Conservation (phyloP, 2,797 vertebrate genomes). For the Poeciliopsis turneri region DNA sequence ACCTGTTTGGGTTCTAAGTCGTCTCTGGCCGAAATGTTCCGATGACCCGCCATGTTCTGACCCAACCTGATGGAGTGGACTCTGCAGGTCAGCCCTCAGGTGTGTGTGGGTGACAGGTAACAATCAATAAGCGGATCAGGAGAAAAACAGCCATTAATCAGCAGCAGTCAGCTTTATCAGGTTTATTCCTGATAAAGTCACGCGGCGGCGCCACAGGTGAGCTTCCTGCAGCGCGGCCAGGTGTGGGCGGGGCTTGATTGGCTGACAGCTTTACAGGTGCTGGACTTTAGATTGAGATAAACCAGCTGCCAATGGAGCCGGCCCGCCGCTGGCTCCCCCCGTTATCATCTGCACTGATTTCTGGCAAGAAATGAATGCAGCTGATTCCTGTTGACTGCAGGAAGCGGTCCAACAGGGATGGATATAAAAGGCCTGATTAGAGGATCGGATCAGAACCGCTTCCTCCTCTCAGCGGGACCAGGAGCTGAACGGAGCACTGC, state of each 20-base stretch:
- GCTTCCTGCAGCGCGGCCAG: not conserved
- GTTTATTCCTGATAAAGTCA: not conserved
- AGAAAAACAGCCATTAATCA: not conserved
- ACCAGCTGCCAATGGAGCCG: not conserved
- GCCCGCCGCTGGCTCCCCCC: not conserved
- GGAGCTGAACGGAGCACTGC: not conserved
- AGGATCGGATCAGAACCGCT: not conserved
- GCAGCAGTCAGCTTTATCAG: not conserved
- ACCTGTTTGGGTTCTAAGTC: not conserved
- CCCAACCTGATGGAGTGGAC: not conserved
- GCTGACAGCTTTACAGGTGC: slow-evolving; percentile 36
- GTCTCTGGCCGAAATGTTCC: not conserved
- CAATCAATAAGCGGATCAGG: not conserved
- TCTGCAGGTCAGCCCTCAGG: not conserved
- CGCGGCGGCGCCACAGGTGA: not conserved
- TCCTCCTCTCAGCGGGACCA: not conserved
- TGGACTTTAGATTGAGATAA: slow-evolving; percentile 46
- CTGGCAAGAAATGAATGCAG: not conserved
- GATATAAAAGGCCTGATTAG: slow-evolving; percentile 23
- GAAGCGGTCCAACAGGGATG: slow-evolving; percentile 5
- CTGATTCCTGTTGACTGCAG: too few relatives aligned
- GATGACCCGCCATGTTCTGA: not conserved
- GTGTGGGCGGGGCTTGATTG: slow-evolving; percentile 3
- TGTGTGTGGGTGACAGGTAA: not conserved
- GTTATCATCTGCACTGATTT: slow-evolving; percentile 25